Evolutionary conservation across 2,113 vertebrate species (phyloP).

Genomic region (Phylloscopus trochiloides): DNA sequence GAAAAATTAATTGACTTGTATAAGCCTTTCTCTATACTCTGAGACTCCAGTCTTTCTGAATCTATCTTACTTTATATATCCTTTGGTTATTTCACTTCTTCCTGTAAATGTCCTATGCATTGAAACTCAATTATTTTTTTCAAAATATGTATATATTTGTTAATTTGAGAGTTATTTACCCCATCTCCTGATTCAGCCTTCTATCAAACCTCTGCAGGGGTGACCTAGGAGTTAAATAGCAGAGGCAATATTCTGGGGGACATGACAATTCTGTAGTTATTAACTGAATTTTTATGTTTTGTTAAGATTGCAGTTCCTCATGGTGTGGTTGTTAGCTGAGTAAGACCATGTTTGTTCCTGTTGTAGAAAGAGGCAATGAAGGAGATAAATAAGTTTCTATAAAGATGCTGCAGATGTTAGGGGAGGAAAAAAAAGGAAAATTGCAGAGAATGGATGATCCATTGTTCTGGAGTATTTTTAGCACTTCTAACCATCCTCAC

Average conservation of each 20-base stretch:
- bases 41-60: neutral
- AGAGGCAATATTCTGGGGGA: neutral
- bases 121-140: neutral
- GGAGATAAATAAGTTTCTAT: neutral
- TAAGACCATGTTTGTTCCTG: neutral
- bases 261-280: neutral
- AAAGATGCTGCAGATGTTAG: neutral
- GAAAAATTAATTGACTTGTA: neutral
- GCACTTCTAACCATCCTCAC: conserved; percentile 15
- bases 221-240: neutral
- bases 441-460: neutral
- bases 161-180: neutral
- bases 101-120: neutral
- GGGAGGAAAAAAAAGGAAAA: neutral
- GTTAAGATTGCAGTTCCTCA: neutral
- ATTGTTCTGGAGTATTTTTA: conserved; percentile 45
- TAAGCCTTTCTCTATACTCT: neutral
- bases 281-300: neutral
- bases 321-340: neutral
- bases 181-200: neutral
- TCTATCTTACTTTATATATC: neutral
- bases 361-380: neutral
- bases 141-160: neutral
- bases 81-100: neutral
- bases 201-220: neutral